Evolutionary conservation across 1,140 invertebrate genomes (phyloP).

Genomic region (Melitaea cinxia): DNA sequence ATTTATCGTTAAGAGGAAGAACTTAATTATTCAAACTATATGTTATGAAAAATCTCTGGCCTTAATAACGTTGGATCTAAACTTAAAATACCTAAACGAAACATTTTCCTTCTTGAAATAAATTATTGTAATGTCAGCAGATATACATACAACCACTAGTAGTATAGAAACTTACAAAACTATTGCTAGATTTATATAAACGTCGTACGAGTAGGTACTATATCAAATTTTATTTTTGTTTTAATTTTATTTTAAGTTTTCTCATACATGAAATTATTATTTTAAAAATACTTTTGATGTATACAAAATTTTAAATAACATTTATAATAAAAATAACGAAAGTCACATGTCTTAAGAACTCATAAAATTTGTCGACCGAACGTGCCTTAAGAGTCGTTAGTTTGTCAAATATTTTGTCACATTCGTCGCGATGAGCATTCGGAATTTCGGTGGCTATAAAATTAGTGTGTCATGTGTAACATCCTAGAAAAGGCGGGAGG

Average conservation of each 20-base stretch:
- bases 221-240: too few relatives aligned
- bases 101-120: too few relatives aligned
- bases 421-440: conserved; percentile 38
- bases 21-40: not conserved
- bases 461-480: conserved; percentile 58
- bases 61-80: too few relatives aligned
- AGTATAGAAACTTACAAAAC: too few relatives aligned
- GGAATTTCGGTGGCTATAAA: conserved; percentile 72
- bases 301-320: not conserved
- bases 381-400: conserved; percentile 3
- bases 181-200: too few relatives aligned
- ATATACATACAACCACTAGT: too few relatives aligned
- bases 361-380: not conserved
- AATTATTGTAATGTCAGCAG: too few relatives aligned
- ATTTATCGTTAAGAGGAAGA: conserved; percentile 12
- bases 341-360: not conserved
- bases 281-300: too few relatives aligned
- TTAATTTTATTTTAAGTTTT: too few relatives aligned
- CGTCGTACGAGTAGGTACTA: too few relatives aligned
- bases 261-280: too few relatives aligned
- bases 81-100: too few relatives aligned
- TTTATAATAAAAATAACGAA: not conserved
- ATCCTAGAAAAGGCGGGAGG: conserved; percentile 57
- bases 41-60: not conserved
- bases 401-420: conserved; percentile 46